These are phyloP conservation scores for Poecile montanus DNA, from an alignment of 2,797 vertebrate genomes.

Conservation along the genomic window DNA sequence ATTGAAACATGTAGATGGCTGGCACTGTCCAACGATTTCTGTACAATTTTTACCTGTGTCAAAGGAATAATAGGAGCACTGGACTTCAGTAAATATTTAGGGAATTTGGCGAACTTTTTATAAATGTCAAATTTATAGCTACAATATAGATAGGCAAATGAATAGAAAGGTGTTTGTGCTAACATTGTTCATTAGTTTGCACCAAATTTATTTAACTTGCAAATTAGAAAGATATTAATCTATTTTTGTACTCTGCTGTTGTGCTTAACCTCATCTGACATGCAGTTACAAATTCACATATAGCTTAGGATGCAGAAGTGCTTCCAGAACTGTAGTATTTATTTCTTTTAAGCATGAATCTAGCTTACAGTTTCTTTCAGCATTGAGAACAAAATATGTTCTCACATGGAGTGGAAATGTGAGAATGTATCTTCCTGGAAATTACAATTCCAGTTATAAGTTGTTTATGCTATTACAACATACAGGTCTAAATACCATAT, in stretches of 20 bases:
- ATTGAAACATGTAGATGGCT: slow-evolving; percentile 72
- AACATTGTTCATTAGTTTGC: background rate
- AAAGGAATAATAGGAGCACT: slow-evolving; percentile 1
- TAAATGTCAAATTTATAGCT: background rate
- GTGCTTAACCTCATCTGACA: background rate
- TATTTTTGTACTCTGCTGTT: background rate
- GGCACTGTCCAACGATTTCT: slow-evolving; percentile 81
- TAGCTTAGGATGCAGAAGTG: background rate
- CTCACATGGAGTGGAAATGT: background rate
- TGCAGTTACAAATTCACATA: background rate
- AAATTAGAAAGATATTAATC: background rate
- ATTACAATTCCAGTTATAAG: background rate
- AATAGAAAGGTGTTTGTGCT: background rate
- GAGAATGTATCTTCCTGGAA: background rate
- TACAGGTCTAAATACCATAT: slow-evolving; percentile 8
- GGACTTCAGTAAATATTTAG: background rate
- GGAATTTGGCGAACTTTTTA: background rate
- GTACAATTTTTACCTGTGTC: slow-evolving; percentile 81
- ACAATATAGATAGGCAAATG: background rate
- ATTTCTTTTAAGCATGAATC: background rate
- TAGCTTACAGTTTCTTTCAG: background rate
- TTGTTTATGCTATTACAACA: background rate
- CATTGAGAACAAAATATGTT: background rate
- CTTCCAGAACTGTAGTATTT: background rate
- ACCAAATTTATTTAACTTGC: background rate